phyloP scores from a whole-genome alignment of 1,140 invertebrate genomes.

The Diachasmimorpha longicaudata region DNA sequence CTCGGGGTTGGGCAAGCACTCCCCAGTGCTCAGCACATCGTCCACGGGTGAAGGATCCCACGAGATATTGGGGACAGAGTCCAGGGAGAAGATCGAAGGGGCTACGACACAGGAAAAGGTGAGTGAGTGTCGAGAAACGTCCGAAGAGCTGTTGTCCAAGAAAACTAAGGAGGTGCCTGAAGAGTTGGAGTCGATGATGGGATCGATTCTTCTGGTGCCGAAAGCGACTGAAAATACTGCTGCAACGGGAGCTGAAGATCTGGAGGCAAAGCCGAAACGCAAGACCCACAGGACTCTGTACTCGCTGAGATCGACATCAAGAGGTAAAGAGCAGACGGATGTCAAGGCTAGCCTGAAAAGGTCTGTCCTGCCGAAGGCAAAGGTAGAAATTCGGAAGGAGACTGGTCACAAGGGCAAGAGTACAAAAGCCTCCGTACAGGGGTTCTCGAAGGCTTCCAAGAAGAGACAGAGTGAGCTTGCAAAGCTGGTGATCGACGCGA shows the following conservation, averaged over 20 bases:
- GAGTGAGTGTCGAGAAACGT: not conserved
- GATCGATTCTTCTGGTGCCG: slow-evolving; percentile 1
- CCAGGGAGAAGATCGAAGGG: no score
- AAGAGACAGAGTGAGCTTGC: slow-evolving; percentile 48
- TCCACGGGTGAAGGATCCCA: not conserved
- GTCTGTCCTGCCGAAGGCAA: slow-evolving; percentile 15
- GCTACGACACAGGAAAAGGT: not conserved
- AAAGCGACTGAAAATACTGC: not conserved
- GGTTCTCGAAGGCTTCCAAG: slow-evolving; percentile 29
- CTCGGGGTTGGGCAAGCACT: slow-evolving; percentile 4
- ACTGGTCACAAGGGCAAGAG: slow-evolving; percentile 26
- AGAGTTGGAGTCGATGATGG: not conserved
- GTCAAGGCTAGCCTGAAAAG: not conserved
- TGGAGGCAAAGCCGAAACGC: not conserved
- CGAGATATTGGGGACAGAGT: no score
- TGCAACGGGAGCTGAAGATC: not conserved
- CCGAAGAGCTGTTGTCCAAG: slow-evolving; percentile 2
- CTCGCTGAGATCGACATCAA: not conserved
- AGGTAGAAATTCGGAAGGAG: slow-evolving; percentile 19
- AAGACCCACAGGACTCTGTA: slow-evolving; percentile 16
- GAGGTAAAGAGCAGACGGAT: not conserved
- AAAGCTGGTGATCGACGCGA: slow-evolving; percentile 52
- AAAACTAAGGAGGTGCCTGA: not conserved
- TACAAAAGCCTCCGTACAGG: slow-evolving; percentile 18
- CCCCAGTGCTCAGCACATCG: not conserved